Conservation (phyloP, 2,797 vertebrate species). For the Balearica regulorum region DNA sequence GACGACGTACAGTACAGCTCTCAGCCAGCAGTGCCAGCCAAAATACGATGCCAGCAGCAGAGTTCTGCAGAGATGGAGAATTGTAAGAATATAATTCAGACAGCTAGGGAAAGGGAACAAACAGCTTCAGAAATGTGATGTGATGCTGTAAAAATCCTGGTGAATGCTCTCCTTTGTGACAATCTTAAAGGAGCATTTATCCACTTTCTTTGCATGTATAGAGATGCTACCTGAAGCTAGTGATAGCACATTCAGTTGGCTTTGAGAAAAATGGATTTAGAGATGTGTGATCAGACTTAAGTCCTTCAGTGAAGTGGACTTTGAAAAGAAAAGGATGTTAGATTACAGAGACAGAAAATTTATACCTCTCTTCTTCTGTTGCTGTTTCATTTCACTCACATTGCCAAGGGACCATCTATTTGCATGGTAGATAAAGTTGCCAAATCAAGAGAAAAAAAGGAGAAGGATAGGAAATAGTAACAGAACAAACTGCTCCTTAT, state of each 20-base stretch:
- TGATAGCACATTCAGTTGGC: neutral
- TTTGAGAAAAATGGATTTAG: neutral
- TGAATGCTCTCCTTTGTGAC: neutral
- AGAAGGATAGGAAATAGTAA: neutral
- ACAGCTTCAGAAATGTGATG: neutral
- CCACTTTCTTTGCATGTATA: neutral
- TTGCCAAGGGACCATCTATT: fast-evolving
- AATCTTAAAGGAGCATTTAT: neutral
- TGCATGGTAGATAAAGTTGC: neutral
- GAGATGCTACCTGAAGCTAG: neutral
- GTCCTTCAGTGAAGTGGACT: neutral
- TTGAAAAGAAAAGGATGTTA: neutral
- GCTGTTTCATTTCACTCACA: neutral
- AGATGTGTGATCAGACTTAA: neutral
- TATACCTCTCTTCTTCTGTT: neutral
- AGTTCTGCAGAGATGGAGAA: neutral
- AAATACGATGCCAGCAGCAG: neutral
- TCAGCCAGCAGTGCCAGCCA: neutral
- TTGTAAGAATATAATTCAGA: neutral
- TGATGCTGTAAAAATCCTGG: neutral
- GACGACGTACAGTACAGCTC: neutral
- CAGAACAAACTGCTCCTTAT: neutral
- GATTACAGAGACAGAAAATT: neutral
- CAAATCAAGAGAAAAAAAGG: neutral
- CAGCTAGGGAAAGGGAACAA: neutral